phyloP scores from a whole-genome alignment of 2,797 vertebrate genomes.

The Meda fulgida region DNA sequence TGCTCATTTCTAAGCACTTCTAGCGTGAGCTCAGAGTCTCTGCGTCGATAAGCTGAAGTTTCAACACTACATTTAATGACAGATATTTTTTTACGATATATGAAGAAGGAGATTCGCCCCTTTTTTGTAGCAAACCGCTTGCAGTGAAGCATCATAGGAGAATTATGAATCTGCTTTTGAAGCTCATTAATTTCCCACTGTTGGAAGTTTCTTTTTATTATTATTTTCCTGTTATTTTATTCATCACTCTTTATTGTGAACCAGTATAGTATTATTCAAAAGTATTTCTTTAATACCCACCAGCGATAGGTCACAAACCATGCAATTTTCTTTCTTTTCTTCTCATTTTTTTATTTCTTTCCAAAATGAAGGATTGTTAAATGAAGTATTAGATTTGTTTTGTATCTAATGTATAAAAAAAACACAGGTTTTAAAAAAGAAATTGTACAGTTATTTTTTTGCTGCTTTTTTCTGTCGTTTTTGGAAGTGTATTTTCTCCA shows the following conservation, averaged over 20 bases:
- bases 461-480: slow-evolving; percentile 67
- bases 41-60: slow-evolving; percentile 73
- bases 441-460: slow-evolving; percentile 94
- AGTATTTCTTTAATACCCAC: slow-evolving; percentile 88
- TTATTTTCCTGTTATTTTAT: slow-evolving; percentile 71
- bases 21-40: too few relatives aligned
- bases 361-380: slow-evolving; percentile 94
- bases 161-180: not conserved
- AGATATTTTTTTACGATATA: slow-evolving; percentile 14
- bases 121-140: not conserved
- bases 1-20: slow-evolving; percentile 71
- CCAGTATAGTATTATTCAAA: slow-evolving; percentile 89
- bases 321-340: slow-evolving; percentile 69
- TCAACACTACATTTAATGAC: slow-evolving; percentile 30
- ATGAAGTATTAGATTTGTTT: slow-evolving; percentile 89
- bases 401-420: slow-evolving; percentile 97
- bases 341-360: slow-evolving; percentile 66
- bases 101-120: not conserved
- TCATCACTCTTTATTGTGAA: slow-evolving; percentile 78
- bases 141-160: not conserved
- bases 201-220: slow-evolving; percentile 47
- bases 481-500: slow-evolving; percentile 65
- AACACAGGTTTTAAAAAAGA: slow-evolving; percentile 92
- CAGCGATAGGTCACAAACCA: slow-evolving; percentile 93
- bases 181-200: not conserved